phyloP scores from a whole-genome alignment of 2,888 invertebrate genomes.

The Phania funesta region DNA sequence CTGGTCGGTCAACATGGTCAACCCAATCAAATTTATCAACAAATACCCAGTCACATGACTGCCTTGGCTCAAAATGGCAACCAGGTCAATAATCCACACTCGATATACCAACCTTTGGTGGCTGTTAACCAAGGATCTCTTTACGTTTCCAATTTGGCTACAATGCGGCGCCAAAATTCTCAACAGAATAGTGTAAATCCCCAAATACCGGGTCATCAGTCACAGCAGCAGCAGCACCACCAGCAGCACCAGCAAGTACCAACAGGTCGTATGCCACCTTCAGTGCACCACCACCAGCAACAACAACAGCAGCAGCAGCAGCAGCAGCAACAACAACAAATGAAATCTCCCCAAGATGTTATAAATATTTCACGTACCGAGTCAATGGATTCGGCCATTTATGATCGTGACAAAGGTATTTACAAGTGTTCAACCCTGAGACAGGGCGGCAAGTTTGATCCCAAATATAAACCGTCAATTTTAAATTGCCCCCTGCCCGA shows the following conservation, averaged over 20 bases:
- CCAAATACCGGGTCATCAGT: slow-evolving; percentile 75
- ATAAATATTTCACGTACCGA: slow-evolving; percentile 75
- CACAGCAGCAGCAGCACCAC: slow-evolving; percentile 71
- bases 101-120: slow-evolving; percentile 78
- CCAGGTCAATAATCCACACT: slow-evolving; percentile 77
- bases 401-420: slow-evolving; percentile 80
- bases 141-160: slow-evolving; percentile 78
- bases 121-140: slow-evolving; percentile 77
- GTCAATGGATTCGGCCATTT: slow-evolving; percentile 78
- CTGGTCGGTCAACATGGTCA: slow-evolving; percentile 74
- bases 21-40: slow-evolving; percentile 79
- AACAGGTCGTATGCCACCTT: slow-evolving; percentile 62
- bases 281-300: slow-evolving; percentile 70
- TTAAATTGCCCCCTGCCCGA: slow-evolving; percentile 80
- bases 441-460: slow-evolving; percentile 80
- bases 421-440: slow-evolving; percentile 80
- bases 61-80: slow-evolving; percentile 71
- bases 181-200: slow-evolving; percentile 72
- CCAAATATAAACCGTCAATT: slow-evolving; percentile 80
- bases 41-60: slow-evolving; percentile 78
- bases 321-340: slow-evolving; percentile 58
- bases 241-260: slow-evolving; percentile 70
- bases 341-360: slow-evolving; percentile 73
- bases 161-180: slow-evolving; percentile 78
- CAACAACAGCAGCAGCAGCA: slow-evolving; percentile 64